phyloP scores from a whole-genome alignment of 2,797 vertebrate genomes.

The Euphonia xanthogaster region DNA sequence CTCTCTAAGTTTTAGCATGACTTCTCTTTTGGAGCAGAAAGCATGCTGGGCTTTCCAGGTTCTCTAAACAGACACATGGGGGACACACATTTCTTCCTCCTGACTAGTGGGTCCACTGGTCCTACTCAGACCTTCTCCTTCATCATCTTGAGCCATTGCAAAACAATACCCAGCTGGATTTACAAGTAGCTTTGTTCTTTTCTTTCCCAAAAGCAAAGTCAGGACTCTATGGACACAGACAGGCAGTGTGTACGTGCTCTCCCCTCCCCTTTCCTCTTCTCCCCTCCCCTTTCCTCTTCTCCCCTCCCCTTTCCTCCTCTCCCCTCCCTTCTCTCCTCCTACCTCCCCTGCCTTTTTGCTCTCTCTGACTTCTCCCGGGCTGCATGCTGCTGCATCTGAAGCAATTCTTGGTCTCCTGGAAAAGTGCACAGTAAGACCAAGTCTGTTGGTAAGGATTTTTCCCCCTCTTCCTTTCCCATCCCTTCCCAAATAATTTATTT shows the following conservation, averaged over 20 bases:
- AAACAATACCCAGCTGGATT: background rate
- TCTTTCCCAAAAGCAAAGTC: background rate
- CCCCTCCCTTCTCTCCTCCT: background rate
- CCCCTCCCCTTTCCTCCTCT: background rate
- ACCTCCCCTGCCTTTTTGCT: background rate
- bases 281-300: background rate
- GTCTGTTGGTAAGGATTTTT: constrained; percentile 49
- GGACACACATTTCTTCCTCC: background rate
- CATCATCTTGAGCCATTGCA: background rate
- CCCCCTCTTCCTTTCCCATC: background rate
- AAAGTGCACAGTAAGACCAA: constrained; percentile 46
- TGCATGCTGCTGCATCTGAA: constrained; percentile 52
- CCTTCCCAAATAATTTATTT: background rate
- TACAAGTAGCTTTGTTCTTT: background rate
- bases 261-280: background rate
- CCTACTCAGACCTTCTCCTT: background rate
- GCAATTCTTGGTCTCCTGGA: constrained; percentile 50
- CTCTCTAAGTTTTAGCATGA: background rate
- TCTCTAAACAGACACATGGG: background rate
- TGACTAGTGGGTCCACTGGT: background rate
- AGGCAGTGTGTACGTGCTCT: background rate
- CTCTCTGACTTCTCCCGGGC: background rate
- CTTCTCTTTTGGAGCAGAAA: background rate
- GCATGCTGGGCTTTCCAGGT: background rate
- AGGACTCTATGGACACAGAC: background rate